Base-by-base conservation (phyloP, 2,113 vertebrate genomes). In the Tichodroma muraria region DNA sequence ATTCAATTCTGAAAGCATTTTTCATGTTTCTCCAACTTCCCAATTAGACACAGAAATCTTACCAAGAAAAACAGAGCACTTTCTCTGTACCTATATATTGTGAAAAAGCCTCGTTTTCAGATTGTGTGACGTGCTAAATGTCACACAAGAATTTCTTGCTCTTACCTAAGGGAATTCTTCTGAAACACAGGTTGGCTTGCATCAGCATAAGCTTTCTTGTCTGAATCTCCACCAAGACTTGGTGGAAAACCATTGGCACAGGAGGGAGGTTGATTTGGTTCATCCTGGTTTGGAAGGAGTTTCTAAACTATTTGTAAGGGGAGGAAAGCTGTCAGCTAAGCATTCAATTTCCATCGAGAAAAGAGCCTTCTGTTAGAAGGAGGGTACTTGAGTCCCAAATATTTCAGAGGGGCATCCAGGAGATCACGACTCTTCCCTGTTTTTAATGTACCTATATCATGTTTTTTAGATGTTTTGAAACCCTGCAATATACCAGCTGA, bases 21-120 rank as follows among this genome's bases (percentile, higher is more conserved):
- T 94, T 94, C 94, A 85, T 91, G 90, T 94, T 94, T 93, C 79
- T 89, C 71, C 63, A 53, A 81, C 35, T 93, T 59, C 52, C 70
- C 50, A 90, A 88, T 83, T 80, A 91, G 87, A 89, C 31, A 80
- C n/a, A 40, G 35, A 27, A 28, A 76, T 79, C 65, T 61, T 81
- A 92, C 65, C 14, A 76, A 64, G 64, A 27, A 63, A 83, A 76
- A 35, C 35, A 63, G 72, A 88, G 45, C 25, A 64, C 17, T 86
- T 68, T 86, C 56, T 71, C 77, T 78, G 27, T 70, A 80, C 77
- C 65, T 72, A 59, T 40, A 69, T 22, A 60, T 21, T 53, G 33
- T 71, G 45, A 42, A 76, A 42, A 87, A 86, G 15, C 20, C n/a
- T 87, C 13, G 0, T 83, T 77, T 84, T 76, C 60, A 87, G 49